These are phyloP conservation scores for Neopelma chrysocephalum DNA, from an alignment of 2,797 vertebrate species.

Conservation along the genomic window DNA sequence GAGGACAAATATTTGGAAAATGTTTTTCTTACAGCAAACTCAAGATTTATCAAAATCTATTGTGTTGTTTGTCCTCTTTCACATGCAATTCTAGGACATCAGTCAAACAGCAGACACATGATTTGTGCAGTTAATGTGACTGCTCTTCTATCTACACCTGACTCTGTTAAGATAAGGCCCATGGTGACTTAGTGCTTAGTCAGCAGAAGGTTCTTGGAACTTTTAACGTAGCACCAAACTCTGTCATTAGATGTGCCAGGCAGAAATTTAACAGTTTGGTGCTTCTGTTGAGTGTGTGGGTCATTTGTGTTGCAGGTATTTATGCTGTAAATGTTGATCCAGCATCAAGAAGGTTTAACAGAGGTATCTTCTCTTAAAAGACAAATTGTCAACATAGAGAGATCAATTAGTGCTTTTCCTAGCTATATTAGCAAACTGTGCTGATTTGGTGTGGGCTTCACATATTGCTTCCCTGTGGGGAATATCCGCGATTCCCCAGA, in stretches of 20 bases:
- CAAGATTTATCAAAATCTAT: not conserved
- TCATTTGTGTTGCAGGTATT: not conserved
- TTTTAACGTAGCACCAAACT: not conserved
- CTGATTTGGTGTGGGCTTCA: not conserved
- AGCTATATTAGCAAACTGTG: not conserved
- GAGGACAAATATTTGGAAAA: constrained; percentile 2
- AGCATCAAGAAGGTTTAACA: not conserved
- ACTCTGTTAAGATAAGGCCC: not conserved
- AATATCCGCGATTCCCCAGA: not conserved
- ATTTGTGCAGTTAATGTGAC: not conserved
- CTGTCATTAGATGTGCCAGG: not conserved
- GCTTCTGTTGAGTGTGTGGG: not conserved
- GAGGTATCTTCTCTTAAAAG: not conserved
- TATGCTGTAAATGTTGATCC: not conserved
- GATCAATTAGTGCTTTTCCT: not conserved
- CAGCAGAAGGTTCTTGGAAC: not conserved
- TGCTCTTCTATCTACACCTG: not conserved
- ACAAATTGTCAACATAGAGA: not conserved
- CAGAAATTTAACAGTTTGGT: not conserved
- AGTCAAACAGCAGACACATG: not conserved
- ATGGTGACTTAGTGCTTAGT: not conserved
- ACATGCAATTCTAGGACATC: not conserved
- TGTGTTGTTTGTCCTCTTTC: not conserved
- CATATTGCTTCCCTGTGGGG: not conserved
- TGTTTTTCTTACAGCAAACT: not conserved